A percentile compares a stretch with the other conserved stretches of the same genome.
These are phyloP conservation scores for Hydrophis major DNA, from an alignment of 2,797 vertebrate species.

Conservation along the genomic window DNA sequence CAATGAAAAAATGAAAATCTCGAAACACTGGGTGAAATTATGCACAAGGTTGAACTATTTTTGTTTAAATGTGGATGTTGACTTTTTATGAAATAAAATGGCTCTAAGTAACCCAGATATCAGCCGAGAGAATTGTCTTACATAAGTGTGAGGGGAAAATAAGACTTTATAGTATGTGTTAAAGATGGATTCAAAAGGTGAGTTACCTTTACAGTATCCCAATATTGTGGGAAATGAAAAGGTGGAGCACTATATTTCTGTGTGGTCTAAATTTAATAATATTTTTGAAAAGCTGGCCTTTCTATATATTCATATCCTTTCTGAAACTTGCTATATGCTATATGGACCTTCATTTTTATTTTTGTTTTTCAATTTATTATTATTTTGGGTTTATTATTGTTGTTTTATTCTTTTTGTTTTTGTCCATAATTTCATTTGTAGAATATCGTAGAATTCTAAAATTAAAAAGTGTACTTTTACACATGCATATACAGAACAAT, in stretches of 20 bases:
- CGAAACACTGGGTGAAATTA: slow-evolving; percentile 11
- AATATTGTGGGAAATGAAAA: not conserved
- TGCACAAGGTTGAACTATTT: not conserved
- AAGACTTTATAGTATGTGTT: not conserved
- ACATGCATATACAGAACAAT: not conserved
- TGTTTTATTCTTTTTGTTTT: not conserved
- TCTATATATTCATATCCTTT: not conserved
- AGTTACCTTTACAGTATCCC: not conserved
- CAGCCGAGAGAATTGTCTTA: not conserved
- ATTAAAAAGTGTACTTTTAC: slow-evolving; percentile 3
- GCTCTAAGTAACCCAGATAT: not conserved
- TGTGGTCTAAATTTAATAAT: not conserved
- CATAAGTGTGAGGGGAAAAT: not conserved
- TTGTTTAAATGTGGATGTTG: not conserved
- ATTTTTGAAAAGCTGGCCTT: not conserved
- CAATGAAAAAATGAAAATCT: slow-evolving; percentile 15
- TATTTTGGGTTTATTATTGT: not conserved
- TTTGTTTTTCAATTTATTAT: not conserved
- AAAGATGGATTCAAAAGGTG: not conserved
- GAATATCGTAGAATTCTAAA: not conserved
- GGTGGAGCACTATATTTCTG: not conserved
- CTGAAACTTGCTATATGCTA: not conserved
- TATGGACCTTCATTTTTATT: not conserved
- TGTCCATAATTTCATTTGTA: not conserved
- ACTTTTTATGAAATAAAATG: not conserved